Evolutionary conservation across 2,797 vertebrate genomes (phyloP).

Genomic region (Protosalanx chinensis): DNA sequence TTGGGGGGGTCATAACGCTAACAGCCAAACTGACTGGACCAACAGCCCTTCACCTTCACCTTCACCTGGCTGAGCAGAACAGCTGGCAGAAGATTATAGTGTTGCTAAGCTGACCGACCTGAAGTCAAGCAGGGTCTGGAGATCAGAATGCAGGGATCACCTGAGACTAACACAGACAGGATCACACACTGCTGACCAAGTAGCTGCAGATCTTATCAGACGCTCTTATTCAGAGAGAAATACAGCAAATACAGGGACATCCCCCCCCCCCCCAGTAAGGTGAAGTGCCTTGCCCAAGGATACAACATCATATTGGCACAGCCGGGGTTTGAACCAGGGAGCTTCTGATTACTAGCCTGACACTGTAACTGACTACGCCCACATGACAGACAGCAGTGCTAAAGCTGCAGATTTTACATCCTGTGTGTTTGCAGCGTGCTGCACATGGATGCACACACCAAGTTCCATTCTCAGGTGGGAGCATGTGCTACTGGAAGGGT

Average conservation of each 20-base stretch:
- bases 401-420: no score
- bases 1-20: constrained; percentile 19
- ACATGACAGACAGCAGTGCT: no score
- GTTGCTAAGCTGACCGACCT: constrained; percentile 37
- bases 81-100: constrained; percentile 54
- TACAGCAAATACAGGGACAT: no score
- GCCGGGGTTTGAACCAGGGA: no score
- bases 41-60: not conserved
- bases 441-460: not conserved
- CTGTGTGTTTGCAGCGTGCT: constrained; percentile 6
- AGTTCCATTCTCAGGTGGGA: constrained; percentile 38
- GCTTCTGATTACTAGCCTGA: no score
- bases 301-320: no score
- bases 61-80: constrained; percentile 7
- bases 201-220: not conserved
- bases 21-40: constrained; percentile 43
- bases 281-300: no score
- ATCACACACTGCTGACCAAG: no score
- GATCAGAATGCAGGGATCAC: constrained; percentile 39
- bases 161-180: not conserved
- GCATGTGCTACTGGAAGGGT: constrained; percentile 36
- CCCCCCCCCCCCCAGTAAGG: no score
- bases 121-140: constrained; percentile 35
- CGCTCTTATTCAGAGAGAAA: no score
- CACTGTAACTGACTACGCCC: no score